phyloP scores from a whole-genome alignment of 1,140 invertebrate species.

The Drosophila punjabiensis region DNA sequence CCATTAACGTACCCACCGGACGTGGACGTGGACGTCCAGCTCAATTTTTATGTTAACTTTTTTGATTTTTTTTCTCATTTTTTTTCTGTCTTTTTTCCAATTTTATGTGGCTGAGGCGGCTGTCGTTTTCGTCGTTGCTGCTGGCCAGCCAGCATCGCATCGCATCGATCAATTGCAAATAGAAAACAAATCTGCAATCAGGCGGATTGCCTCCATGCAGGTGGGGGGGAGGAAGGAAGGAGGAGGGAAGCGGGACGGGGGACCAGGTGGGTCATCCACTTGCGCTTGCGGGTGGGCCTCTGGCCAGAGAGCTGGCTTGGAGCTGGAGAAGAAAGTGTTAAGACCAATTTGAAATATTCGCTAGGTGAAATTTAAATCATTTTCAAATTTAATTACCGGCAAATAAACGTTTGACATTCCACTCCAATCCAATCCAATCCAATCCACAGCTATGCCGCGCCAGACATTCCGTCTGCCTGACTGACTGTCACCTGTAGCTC shows the following conservation, averaged over 20 bases:
- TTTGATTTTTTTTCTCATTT: background rate
- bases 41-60: conserved; percentile 27
- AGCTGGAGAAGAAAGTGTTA: conserved; percentile 70
- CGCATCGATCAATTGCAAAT: conserved; percentile 75
- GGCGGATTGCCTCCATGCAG: conserved; percentile 55
- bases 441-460: conserved; percentile 20
- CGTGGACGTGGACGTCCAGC: conserved; percentile 20
- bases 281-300: conserved; percentile 63
- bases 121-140: background rate
- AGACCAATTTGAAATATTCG: conserved; percentile 71
- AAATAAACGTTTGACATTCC: conserved; percentile 82
- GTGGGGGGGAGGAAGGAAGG: conserved; percentile 1
- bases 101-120: conserved; percentile 24
- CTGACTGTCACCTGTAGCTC: conserved; percentile 59
- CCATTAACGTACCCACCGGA: conserved; percentile 35
- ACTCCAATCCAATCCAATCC: conserved; percentile 2
- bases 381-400: conserved; percentile 80
- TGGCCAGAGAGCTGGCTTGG: conserved; percentile 13
- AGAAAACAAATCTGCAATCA: conserved; percentile 78
- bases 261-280: conserved; percentile 33
- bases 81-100: background rate
- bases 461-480: conserved; percentile 46
- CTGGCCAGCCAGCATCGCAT: conserved; percentile 17
- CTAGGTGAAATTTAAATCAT: conserved; percentile 79
- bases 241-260: background rate